Evolutionary conservation across 2,797 vertebrate species (phyloP), one percentile per base, ranked within the genome.

Genomic region (Sparus aurata): DNA sequence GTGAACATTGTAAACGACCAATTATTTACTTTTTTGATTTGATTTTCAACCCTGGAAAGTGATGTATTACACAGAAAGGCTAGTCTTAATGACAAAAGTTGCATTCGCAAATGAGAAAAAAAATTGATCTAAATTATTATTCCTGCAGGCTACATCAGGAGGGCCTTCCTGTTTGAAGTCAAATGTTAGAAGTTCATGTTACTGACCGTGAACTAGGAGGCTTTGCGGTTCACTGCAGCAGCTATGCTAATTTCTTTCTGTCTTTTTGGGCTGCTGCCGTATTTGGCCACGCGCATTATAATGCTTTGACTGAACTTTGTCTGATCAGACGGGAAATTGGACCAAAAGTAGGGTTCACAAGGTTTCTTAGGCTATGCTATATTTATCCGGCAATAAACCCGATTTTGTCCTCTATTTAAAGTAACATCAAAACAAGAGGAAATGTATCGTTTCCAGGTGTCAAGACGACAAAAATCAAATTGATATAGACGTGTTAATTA

Each of bases 181-280:
- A 72, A 69, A 22, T 77, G 34, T 69, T 64, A 46, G 69, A 69
- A 60, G 47, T 62, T 79, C 34, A 75, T 3, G 4, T 68, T 23
- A n/a, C 22, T 67, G 52, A 49, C 17, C 69, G 58, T 65, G 47
- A 83, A 64, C 46, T 30, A 27, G 10, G 62, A 68, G 25, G 30
- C 16, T 73, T 73, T 63, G 43, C 0, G 30, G 73, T 71, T 85
- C 34, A 27, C 66, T 78, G 55, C 47, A 75, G 58, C 47, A 64
- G 52, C 62, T 59, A 58, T 76, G 65, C 61, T 63, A 73, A 84
- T 82, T 65, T 69, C 23, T 64, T 81, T 80, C 73, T 80, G 38
- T 46, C 8, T 34, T 77, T 72, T 73, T 79, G 57, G 70, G 34
- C 16, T 47, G 38, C 27, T 59, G 67, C 12, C 34, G 16, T 65